Percentiles rank a stretch among this genome's conserved stretches.
Evolutionary conservation across 2,113 vertebrate species (phyloP).

Genomic region (Salminus brasiliensis): DNA sequence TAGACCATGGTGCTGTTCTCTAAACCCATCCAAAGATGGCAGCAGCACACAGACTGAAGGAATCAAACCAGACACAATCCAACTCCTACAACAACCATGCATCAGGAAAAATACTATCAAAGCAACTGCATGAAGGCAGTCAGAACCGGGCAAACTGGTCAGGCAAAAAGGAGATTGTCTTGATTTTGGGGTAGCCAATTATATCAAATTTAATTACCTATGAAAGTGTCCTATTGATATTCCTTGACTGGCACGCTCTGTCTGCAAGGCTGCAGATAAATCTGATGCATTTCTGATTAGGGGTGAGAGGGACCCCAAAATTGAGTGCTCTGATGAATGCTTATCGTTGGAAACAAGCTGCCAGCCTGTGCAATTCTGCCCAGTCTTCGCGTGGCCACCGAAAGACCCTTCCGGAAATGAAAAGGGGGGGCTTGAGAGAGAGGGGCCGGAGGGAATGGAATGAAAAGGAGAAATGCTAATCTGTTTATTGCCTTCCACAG

Average conservation of each 20-base stretch:
- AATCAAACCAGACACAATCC: conserved; percentile 7
- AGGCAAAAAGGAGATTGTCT: conserved; percentile 50
- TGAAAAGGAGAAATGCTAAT: conserved; percentile 29
- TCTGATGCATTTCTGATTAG: conserved; percentile 70
- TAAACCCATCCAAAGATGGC: conserved; percentile 74
- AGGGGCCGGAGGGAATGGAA: not conserved
- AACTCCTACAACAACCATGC: conserved; percentile 66
- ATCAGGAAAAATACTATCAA: conserved; percentile 63
- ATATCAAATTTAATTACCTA: conserved; percentile 71
- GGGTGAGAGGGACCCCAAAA: conserved; percentile 45
- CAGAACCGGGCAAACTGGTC: conserved; percentile 46
- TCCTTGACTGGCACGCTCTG: conserved; percentile 60
- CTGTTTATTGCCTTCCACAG: not conserved
- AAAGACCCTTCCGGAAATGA: not conserved
- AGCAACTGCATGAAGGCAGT: conserved; percentile 64
- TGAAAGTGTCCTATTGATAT: conserved; percentile 65
- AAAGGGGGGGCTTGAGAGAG: not conserved
- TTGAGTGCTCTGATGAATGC: conserved; percentile 23
- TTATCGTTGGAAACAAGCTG: conserved; percentile 9
- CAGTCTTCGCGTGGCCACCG: not conserved
- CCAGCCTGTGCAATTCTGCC: not conserved
- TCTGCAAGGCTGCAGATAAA: conserved; percentile 70
- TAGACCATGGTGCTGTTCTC: conserved; percentile 53
- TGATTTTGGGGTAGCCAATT: conserved; percentile 64
- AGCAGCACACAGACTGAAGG: conserved; percentile 68